phyloP scores from a whole-genome alignment of 2,113 vertebrate genomes.

The Podarcis cretensis region DNA sequence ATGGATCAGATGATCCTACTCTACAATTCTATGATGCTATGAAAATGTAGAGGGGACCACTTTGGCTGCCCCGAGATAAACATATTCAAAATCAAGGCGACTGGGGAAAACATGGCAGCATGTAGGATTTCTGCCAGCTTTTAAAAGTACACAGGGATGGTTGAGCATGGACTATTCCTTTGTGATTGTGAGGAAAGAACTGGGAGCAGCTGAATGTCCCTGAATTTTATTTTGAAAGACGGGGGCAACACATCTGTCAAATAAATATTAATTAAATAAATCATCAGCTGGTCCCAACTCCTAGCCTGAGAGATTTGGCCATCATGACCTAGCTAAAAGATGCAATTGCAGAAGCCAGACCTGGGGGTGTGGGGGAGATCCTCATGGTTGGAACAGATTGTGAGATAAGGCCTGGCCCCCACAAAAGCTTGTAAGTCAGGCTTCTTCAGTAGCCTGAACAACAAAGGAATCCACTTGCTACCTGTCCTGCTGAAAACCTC shows the following conservation, averaged over 20 bases:
- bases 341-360: neutral
- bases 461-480: neutral
- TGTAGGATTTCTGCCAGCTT: neutral
- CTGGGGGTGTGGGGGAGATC: neutral
- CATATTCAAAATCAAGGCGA: neutral
- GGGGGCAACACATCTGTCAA: neutral
- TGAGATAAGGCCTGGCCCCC: neutral
- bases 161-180: neutral
- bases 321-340: neutral
- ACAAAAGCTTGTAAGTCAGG: neutral
- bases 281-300: neutral
- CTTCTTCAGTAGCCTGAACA: neutral
- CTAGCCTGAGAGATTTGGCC: neutral
- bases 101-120: neutral
- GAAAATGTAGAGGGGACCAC: no score
- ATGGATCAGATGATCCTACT: no score
- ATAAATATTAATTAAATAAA: neutral
- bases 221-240: neutral
- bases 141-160: neutral
- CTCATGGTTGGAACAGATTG: neutral
- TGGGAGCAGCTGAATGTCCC: neutral
- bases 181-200: neutral
- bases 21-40: no score
- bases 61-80: neutral
- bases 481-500: neutral